Percentiles rank a stretch among this genome's conserved stretches.
These are phyloP conservation scores for Formica exsecta DNA, from an alignment of 1,140 invertebrate species.

Conservation along the genomic window DNA sequence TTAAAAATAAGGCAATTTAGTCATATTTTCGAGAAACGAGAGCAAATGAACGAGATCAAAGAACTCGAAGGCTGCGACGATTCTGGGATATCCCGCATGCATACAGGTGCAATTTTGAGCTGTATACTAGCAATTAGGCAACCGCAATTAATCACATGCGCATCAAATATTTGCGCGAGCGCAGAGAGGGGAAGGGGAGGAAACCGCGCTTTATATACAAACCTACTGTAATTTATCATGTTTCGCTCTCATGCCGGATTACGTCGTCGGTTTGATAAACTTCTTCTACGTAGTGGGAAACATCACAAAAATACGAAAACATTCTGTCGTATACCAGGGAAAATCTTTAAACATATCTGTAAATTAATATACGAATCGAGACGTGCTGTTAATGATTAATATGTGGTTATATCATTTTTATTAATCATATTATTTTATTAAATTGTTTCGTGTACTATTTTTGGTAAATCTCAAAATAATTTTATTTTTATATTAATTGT, in stretches of 20 bases:
- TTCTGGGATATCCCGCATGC: constrained; percentile 22
- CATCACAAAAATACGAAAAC: not conserved
- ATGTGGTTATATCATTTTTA: not conserved
- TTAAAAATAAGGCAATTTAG: not conserved
- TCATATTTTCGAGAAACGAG: not conserved
- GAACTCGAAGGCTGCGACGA: not conserved
- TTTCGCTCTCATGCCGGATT: constrained; percentile 45
- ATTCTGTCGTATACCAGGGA: not conserved
- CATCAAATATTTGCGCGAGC: constrained; percentile 56
- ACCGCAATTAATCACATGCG: constrained; percentile 60
- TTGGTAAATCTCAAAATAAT: too few relatives aligned
- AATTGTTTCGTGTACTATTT: too few relatives aligned
- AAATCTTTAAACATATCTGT: not conserved
- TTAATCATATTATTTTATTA: too few relatives aligned
- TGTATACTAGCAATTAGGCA: constrained; percentile 54
- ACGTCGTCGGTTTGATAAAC: constrained; percentile 26
- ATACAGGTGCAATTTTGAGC: constrained; percentile 54
- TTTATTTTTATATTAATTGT: too few relatives aligned
- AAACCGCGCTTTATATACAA: constrained; percentile 57
- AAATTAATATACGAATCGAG: not conserved
- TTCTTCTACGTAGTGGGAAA: constrained; percentile 31
- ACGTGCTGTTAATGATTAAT: not conserved
- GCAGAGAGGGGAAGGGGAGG: not conserved
- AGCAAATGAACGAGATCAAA: constrained; percentile 38
- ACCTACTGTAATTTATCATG: constrained; percentile 60